phyloP scores from a whole-genome alignment of 2,888 invertebrate genomes.

The Alloplasta piceator region DNA sequence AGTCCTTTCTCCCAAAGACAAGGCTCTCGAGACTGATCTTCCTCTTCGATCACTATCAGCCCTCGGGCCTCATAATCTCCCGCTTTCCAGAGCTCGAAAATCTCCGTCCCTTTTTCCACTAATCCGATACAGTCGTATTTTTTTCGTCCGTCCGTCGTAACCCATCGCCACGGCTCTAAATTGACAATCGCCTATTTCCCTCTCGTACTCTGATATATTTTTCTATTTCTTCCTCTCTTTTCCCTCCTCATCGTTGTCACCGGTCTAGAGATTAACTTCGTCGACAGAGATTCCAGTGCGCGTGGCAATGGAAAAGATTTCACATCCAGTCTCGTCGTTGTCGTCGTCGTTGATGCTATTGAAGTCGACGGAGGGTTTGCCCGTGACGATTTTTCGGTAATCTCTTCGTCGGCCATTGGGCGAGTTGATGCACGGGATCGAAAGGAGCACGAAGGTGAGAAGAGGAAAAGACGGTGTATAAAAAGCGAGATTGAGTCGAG shows the following conservation, averaged over 20 bases:
- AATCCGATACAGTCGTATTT: conserved; percentile 40
- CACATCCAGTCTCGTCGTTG: conserved; percentile 5
- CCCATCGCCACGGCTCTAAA: background rate
- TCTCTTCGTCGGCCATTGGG: conserved; percentile 60
- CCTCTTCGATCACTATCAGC: conserved; percentile 9
- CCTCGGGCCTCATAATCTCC: no score
- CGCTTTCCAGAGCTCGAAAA: background rate
- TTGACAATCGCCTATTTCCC: conserved; percentile 19
- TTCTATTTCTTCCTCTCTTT: conserved; percentile 17
- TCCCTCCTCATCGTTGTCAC: conserved; percentile 39
- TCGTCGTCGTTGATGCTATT: background rate
- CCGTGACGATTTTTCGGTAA: conserved; percentile 70
- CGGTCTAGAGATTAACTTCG: conserved; percentile 26
- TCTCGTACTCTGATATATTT: conserved; percentile 1
- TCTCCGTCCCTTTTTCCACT: background rate
- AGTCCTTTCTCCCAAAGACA: background rate
- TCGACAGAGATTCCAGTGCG: background rate
- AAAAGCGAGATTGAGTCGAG: conserved; percentile 65
- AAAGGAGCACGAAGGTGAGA: background rate
- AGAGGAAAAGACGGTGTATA: conserved; percentile 7
- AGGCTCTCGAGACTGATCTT: conserved; percentile 1
- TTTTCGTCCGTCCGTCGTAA: background rate
- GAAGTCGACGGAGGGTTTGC: background rate
- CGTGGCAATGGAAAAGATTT: conserved; percentile 24
- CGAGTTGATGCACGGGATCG: conserved; percentile 1